These are phyloP conservation scores for Lucilia cuprina DNA, from an alignment of 1,140 invertebrate genomes.

Conservation along the genomic window DNA sequence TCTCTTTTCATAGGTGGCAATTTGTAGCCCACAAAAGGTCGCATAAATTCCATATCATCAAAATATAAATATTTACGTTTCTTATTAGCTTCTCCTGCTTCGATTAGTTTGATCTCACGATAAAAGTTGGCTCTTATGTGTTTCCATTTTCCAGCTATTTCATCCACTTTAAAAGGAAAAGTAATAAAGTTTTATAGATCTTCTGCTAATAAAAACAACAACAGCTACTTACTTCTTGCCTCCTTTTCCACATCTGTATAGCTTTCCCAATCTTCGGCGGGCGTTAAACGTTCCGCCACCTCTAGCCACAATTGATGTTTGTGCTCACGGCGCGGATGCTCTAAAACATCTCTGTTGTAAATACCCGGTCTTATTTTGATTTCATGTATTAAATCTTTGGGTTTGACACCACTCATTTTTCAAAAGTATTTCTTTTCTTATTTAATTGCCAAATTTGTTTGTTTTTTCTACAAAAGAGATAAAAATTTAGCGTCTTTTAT, in stretches of 20 bases:
- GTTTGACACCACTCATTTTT: conserved; percentile 14
- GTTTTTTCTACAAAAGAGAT: not conserved
- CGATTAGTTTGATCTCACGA: not conserved
- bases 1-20: not conserved
- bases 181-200: not conserved
- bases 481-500: too few species aligned
- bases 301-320: conserved; percentile 21
- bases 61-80: conserved; percentile 23
- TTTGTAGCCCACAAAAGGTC: not conserved
- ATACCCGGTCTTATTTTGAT: not conserved
- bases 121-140: conserved; percentile 9
- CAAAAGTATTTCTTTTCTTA: too few species aligned
- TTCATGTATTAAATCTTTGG: not conserved
- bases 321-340: not conserved
- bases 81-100: not conserved
- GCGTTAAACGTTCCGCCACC: not conserved
- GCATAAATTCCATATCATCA: conserved; percentile 32
- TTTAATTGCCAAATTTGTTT: not conserved
- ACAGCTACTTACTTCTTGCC: not conserved
- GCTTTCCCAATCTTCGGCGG: not conserved
- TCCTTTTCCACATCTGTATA: conserved; percentile 20
- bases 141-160: conserved; percentile 14
- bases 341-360: conserved; percentile 19
- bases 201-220: not conserved
- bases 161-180: conserved; percentile 1